Conservation (phyloP, 2,113 vertebrate species). For the Pristiophorus japonicus region DNA sequence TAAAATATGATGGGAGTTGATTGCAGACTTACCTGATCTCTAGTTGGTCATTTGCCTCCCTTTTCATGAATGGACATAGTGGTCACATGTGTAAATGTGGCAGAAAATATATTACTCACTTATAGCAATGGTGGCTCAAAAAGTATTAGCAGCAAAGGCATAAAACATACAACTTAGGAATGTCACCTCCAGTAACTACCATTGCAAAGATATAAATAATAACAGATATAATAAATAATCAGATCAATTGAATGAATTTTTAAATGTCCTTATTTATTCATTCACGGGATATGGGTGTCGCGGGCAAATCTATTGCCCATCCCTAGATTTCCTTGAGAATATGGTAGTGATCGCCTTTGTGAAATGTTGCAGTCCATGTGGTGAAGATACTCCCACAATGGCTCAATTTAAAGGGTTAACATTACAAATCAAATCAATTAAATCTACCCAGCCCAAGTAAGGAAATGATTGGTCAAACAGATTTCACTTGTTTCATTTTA, state of each 20-base stretch:
- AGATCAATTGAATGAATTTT: neutral
- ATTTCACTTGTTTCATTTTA: neutral
- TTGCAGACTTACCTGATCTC: neutral
- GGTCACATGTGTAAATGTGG: neutral
- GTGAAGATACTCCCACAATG: no score
- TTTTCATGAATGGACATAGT: neutral
- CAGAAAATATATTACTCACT: neutral
- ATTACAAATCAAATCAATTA: neutral
- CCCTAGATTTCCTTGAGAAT: neutral
- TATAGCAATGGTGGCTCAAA: neutral
- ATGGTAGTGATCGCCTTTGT: neutral
- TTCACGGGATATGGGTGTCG: neutral
- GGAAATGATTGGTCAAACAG: neutral
- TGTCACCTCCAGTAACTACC: neutral
- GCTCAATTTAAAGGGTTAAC: neutral
- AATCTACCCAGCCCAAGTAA: neutral
- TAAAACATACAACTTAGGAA: neutral
- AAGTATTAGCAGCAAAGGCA: neutral
- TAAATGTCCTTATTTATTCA: neutral
- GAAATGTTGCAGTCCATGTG: no score
- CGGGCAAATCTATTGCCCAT: neutral
- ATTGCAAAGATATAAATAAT: neutral
- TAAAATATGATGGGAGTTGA: neutral
- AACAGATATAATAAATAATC: neutral
- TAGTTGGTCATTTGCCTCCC: neutral